Evolutionary conservation across 1,140 invertebrate genomes (phyloP), one percentile per base, ranked within the genome.

Genomic region (Galleria mellonella): DNA sequence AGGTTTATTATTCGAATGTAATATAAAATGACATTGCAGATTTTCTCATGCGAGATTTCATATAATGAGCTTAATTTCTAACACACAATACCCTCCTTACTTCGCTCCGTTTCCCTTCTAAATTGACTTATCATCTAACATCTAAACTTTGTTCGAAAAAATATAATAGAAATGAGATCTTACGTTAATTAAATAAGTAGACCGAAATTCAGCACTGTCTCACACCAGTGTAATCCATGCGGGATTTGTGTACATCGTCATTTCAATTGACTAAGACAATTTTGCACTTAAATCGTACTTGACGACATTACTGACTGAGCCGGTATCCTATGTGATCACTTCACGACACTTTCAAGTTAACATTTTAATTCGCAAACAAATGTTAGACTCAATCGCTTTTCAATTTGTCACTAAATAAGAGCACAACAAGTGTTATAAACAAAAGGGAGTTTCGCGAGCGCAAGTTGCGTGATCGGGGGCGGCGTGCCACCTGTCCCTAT

Each of bases 271-370:
- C 62, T 61, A 61, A 69, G 60, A 62, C 39, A 63, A 79, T 70
- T 79, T 76, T 66, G 65, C 75, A 79, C 78, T 77, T 69, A 73
- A 72, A 77, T 72, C 55, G 63, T 79, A 78, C 76, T 67, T 72
- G 58, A 68, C 58, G 47, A 76, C 70, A 78, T 68, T 56, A 74
- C 57, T 64, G 48, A 57, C 50, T 42, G 47, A 65, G 72, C 66
- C 65, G 64, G 72, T 81, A 73, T 73, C 68, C 53, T 65, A 51
- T 64, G 29, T 29, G 44, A 69, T 66, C 77, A 83, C 79, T 79
- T 77, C 76, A 79, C 72, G 55, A 64, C 73, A 83, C 75, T 72
- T 68, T 50, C 37, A 64, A 67, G 71, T 77, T 70, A 63, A 81
- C 74, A 79, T 76, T 63, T 69, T 69, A 51, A 43, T n/a, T 37